These are phyloP conservation scores for Gortyna flavago DNA, from an alignment of 2,888 invertebrate genomes.

Conservation along the genomic window DNA sequence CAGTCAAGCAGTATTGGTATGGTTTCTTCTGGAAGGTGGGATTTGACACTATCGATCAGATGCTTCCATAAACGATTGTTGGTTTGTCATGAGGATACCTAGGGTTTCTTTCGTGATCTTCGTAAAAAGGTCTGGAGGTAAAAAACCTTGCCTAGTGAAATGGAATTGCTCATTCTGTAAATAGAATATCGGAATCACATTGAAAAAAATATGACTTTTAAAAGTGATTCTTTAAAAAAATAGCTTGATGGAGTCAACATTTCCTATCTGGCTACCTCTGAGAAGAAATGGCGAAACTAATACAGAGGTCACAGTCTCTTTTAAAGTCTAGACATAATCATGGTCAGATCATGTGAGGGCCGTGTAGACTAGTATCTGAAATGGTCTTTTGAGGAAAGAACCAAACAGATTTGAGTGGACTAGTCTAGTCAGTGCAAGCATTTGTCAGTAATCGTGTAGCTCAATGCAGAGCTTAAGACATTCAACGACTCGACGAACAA, in stretches of 20 bases:
- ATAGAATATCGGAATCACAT: too few species aligned
- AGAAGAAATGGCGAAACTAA: too few species aligned
- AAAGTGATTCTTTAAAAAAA: too few species aligned
- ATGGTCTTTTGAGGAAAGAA: too few species aligned
- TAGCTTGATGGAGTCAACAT: too few species aligned
- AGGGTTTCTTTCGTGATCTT: background rate
- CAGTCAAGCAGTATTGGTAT: conserved; percentile 10
- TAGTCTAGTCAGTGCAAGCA: background rate
- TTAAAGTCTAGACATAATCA: too few species aligned
- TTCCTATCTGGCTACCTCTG: too few species aligned
- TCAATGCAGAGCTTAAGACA: background rate
- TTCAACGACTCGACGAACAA: background rate
- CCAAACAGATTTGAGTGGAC: too few species aligned
- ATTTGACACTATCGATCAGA: background rate
- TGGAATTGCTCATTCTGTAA: background rate
- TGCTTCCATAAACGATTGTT: background rate
- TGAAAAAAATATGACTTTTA: too few species aligned
- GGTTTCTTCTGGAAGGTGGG: conserved; percentile 11
- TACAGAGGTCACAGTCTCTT: too few species aligned
- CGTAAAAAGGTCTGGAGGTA: background rate
- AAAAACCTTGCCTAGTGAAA: background rate
- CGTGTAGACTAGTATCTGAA: too few species aligned
- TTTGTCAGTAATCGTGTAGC: background rate
- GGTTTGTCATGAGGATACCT: background rate
- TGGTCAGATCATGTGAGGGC: too few species aligned